Percentiles rank a stretch among this genome's conserved stretches.
These are phyloP conservation scores for Myotis vivesi DNA, from an alignment of 2,797 vertebrate species.

Conservation along the genomic window DNA sequence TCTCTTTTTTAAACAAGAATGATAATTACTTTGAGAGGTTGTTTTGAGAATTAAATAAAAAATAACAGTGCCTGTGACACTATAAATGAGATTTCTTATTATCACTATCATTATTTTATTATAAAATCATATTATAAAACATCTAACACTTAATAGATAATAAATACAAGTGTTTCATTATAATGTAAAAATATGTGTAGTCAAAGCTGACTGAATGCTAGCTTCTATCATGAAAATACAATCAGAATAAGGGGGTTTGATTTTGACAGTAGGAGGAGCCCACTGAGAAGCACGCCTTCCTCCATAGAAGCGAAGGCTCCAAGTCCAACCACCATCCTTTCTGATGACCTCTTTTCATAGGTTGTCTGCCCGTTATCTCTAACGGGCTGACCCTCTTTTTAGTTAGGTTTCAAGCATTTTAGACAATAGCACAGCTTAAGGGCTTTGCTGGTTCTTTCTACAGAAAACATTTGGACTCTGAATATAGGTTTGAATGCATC, in stretches of 20 bases:
- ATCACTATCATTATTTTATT: neutral
- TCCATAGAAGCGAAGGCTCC: neutral
- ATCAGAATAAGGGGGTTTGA: neutral
- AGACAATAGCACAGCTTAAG: neutral
- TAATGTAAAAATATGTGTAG: neutral
- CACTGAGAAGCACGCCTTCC: neutral
- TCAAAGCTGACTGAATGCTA: neutral
- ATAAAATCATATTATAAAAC: neutral
- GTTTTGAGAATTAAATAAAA: neutral
- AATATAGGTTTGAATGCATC: neutral
- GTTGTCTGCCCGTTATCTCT: neutral
- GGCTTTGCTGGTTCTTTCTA: neutral
- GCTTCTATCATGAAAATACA: neutral
- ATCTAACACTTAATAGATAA: neutral
- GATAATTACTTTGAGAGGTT: neutral
- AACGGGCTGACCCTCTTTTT: neutral
- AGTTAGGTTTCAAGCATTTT: neutral
- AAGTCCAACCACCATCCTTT: neutral
- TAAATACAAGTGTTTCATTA: neutral
- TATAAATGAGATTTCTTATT: neutral
- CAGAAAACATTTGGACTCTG: neutral
- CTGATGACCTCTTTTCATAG: neutral
- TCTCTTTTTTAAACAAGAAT: neutral
- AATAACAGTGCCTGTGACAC: neutral
- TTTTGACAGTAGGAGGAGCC: neutral